phyloP scores from a whole-genome alignment of 30 jellyfish, hydroid and myxozoan genomes.

The Haliclystus octoradiatus region DNA sequence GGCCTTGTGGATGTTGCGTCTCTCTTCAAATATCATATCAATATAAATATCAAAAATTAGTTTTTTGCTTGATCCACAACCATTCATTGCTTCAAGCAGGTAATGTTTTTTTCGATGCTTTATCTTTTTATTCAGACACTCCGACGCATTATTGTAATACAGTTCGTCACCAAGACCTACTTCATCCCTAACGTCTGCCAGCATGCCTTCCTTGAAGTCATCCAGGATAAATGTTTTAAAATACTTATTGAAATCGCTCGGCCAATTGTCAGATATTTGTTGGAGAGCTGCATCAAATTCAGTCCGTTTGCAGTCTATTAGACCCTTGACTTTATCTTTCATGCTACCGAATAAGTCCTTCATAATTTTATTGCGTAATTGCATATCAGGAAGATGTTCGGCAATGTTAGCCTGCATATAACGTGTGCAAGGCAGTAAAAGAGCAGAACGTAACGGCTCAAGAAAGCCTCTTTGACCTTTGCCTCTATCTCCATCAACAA shows the following conservation, averaged over 20 bases:
- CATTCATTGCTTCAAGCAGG: not conserved
- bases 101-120: not conserved
- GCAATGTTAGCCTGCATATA: not conserved
- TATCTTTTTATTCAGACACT: not conserved
- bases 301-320: not conserved
- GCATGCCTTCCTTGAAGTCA: slow-evolving; percentile 9
- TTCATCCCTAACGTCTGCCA: not conserved
- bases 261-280: not conserved
- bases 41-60: not conserved
- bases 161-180: slow-evolving; percentile 3
- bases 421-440: not conserved
- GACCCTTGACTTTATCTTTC: not conserved
- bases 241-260: not conserved
- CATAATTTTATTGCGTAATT: not conserved
- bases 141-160: slow-evolving; percentile 1
- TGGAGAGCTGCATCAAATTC: not conserved
- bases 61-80: too few relatives aligned
- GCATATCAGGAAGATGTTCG: not conserved
- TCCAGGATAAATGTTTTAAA: not conserved
- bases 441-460: not conserved
- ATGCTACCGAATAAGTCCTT: not conserved
- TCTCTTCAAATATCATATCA: not conserved
- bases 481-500: slow-evolving; percentile 4
- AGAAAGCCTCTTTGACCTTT: slow-evolving; percentile 3
- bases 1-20: slow-evolving; percentile 2